These are phyloP conservation scores for Strigops habroptila DNA, from an alignment of 2,113 vertebrate genomes.

Conservation along the genomic window DNA sequence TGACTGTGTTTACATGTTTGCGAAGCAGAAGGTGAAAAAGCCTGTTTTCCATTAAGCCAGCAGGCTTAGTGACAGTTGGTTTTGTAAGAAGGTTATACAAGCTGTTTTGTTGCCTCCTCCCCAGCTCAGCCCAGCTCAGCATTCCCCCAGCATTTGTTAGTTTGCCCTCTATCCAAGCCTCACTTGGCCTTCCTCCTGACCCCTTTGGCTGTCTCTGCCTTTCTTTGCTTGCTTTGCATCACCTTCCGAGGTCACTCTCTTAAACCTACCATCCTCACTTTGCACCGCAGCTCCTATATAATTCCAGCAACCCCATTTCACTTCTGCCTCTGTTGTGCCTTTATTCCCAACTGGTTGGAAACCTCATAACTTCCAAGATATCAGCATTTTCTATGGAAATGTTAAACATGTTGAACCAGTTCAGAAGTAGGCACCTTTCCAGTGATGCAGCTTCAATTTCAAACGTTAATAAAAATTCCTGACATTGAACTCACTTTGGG, in stretches of 20 bases:
- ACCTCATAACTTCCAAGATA: conserved; percentile 4
- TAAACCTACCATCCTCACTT: not conserved
- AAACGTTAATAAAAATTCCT: conserved; percentile 61
- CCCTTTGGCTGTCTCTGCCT: not conserved
- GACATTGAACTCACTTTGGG: conserved; percentile 4
- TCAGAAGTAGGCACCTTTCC: conserved; percentile 58
- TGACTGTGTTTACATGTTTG: not conserved
- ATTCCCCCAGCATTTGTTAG: not conserved
- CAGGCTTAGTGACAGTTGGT: not conserved
- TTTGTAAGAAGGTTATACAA: conserved; percentile 15
- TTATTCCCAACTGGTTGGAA: not conserved
- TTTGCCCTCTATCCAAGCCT: not conserved
- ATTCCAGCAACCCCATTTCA: not conserved
- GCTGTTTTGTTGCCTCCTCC: not conserved
- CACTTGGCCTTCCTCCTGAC: not conserved
- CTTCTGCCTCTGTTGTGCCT: not conserved
- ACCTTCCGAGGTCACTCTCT: not conserved
- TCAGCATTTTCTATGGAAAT: conserved; percentile 14
- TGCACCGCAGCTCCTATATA: not conserved
- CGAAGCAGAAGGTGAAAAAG: not conserved
- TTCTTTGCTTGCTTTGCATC: not conserved
- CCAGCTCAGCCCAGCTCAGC: not conserved
- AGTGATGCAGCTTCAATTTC: conserved; percentile 48
- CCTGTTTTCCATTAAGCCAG: conserved; percentile 20
- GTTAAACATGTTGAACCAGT: conserved; percentile 63